A percentile compares a stretch with the other conserved stretches of the same genome.
Evolutionary conservation across 2,888 invertebrate species (phyloP).

Genomic region (Adineta ricciae): DNA sequence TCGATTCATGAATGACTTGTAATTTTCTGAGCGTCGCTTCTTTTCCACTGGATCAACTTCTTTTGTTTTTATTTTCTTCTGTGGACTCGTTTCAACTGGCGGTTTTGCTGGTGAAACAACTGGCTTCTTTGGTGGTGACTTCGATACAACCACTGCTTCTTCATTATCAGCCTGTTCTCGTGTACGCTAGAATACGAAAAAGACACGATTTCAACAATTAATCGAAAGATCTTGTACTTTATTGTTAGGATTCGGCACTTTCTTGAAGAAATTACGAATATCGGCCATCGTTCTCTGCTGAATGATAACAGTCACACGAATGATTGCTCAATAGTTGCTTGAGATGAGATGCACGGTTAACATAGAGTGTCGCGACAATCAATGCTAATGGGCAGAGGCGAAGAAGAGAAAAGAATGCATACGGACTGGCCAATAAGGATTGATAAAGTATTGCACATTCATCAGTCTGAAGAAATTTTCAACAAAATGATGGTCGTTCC

Average conservation of each 20-base stretch:
- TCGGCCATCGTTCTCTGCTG: neutral
- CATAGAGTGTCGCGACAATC: too few species aligned
- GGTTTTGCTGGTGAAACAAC: neutral
- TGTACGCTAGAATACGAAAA: neutral
- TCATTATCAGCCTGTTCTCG: neutral
- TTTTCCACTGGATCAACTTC: neutral
- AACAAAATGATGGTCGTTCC: neutral
- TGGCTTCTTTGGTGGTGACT: neutral
- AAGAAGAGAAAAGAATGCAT: neutral
- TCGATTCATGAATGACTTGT: conserved; percentile 26
- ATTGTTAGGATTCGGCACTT: neutral
- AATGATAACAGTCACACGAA: too few species aligned
- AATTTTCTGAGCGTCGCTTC: conserved; percentile 16
- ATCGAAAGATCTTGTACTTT: neutral
- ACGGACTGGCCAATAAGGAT: neutral
- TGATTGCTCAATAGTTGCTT: too few species aligned
- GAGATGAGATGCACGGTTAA: too few species aligned
- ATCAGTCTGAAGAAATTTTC: neutral
- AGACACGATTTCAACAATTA: neutral
- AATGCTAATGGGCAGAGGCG: too few species aligned
- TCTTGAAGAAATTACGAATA: neutral
- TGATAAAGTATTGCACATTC: neutral
- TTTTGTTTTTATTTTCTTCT: neutral
- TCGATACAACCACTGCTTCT: neutral
- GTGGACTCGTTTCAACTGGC: neutral